Percentiles rank a stretch among this genome's conserved stretches.
These are phyloP conservation scores for Acipenser ruthenus DNA, from an alignment of 2,797 vertebrate genomes.

Conservation along the genomic window DNA sequence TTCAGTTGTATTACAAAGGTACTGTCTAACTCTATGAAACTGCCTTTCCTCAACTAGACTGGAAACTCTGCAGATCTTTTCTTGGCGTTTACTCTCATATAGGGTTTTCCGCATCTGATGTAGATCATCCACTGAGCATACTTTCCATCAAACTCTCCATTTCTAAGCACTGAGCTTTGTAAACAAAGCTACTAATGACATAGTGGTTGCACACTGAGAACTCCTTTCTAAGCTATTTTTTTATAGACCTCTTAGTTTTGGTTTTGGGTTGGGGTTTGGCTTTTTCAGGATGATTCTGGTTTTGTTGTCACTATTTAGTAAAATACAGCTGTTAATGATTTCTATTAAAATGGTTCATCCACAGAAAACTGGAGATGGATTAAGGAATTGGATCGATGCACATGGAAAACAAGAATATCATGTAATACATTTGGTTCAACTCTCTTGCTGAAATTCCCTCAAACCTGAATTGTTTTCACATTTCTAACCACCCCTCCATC, in stretches of 20 bases:
- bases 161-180: background rate
- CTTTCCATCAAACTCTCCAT: background rate
- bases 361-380: no score
- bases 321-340: slow-evolving; percentile 4
- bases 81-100: no score
- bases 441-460: no score
- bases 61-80: no score
- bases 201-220: background rate
- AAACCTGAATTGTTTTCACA: no score
- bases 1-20: no score
- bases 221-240: background rate
- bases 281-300: background rate
- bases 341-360: background rate
- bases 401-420: no score
- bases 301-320: background rate
- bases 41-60: no score
- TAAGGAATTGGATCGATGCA: no score
- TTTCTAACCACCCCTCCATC: no score
- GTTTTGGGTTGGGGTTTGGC: slow-evolving; percentile 8
- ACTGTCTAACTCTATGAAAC: no score
- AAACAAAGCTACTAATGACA: background rate
- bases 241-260: background rate
- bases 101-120: background rate
- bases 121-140: background rate
- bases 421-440: no score